A percentile compares a stretch with the other conserved stretches of the same genome.
Conservation (phyloP, 2,797 vertebrate genomes). For the Enteromius mattozi region DNA sequence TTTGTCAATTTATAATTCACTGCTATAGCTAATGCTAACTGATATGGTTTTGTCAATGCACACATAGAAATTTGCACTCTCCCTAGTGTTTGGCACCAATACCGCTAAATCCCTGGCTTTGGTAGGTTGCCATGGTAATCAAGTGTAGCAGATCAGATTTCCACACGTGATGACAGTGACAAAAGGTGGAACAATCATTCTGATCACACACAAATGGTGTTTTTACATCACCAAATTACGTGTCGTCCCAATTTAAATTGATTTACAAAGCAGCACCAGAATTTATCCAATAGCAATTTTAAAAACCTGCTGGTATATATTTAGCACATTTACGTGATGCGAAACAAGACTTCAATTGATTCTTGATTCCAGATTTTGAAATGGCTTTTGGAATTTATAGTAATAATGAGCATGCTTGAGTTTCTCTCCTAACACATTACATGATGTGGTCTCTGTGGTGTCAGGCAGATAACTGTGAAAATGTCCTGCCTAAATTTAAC, state of each 20-base stretch:
- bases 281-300: background rate
- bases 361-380: background rate
- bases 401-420: background rate
- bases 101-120: slow-evolving; percentile 53
- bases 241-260: slow-evolving; percentile 34
- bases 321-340: background rate
- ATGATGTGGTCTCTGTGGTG: slow-evolving; percentile 7
- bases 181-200: slow-evolving; percentile 48
- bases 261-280: slow-evolving; percentile 13
- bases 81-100: slow-evolving; percentile 40
- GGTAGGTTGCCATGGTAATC: slow-evolving; percentile 62
- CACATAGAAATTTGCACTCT: slow-evolving; percentile 9
- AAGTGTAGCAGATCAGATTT: slow-evolving; percentile 59
- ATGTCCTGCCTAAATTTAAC: slow-evolving; percentile 51
- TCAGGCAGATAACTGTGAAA: slow-evolving; percentile 47
- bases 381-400: background rate
- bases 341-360: background rate
- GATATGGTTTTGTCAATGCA: background rate
- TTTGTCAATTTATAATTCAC: too few relatives aligned
- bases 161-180: slow-evolving; percentile 44
- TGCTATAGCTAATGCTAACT: background rate
- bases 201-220: slow-evolving; percentile 41
- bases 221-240: background rate
- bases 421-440: slow-evolving; percentile 4
- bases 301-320: background rate